Evolutionary conservation across 2,113 vertebrate genomes (phyloP).

Genomic region (Pterocles gutturalis): DNA sequence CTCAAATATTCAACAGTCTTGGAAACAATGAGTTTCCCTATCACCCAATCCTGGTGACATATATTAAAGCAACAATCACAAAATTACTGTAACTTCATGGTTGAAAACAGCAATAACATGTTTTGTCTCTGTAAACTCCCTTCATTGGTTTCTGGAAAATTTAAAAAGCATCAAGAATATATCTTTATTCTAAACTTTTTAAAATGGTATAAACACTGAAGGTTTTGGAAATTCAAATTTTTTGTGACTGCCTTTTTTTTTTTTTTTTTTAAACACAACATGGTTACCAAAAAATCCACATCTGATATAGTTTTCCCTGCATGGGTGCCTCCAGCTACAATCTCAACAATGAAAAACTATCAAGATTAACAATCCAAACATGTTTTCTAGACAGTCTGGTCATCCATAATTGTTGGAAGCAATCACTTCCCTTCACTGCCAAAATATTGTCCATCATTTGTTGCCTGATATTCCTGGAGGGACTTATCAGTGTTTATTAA

Average conservation of each 20-base stretch:
- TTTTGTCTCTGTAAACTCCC: background rate
- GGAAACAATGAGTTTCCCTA: background rate
- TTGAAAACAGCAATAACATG: accelerated
- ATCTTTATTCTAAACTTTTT: background rate
- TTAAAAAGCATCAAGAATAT: background rate
- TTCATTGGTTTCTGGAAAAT: background rate
- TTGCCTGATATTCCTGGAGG: slow-evolving; percentile 33
- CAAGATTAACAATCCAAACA: background rate
- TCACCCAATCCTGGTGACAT: background rate
- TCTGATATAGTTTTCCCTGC: background rate
- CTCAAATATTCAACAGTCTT: background rate
- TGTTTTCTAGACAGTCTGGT: background rate
- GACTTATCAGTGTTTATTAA: slow-evolving; percentile 6
- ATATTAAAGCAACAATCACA: background rate
- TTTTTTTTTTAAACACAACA: background rate
- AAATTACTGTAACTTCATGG: background rate
- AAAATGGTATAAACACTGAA: background rate
- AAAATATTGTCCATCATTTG: slow-evolving; percentile 14
- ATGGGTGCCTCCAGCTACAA: background rate
- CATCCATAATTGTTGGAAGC: slow-evolving; percentile 10
- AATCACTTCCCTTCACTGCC: slow-evolving; percentile 12
- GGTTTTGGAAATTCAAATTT: background rate
- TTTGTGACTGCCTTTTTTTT: too few species aligned
- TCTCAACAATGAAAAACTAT: background rate
- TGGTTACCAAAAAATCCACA: background rate